Conservation (phyloP, 2,113 vertebrate genomes). For the Ahaetulla prasina region DNA sequence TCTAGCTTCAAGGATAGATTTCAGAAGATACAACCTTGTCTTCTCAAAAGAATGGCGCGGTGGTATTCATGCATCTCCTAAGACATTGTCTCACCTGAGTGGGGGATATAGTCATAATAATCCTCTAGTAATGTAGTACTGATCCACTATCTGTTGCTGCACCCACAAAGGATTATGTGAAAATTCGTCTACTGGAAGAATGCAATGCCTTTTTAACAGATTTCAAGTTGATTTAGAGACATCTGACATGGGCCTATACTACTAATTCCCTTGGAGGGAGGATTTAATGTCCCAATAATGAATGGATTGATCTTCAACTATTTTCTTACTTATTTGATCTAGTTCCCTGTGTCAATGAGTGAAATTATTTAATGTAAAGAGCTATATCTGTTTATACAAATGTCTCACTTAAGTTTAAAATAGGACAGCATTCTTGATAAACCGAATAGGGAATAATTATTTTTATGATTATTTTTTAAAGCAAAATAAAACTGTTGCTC, state of each 20-base stretch:
- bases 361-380: background rate
- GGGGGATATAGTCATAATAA: background rate
- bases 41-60: background rate
- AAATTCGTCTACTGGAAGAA: background rate
- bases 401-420: background rate
- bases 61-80: background rate
- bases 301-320: background rate
- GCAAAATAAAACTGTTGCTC: background rate
- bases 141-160: background rate
- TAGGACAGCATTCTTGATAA: background rate
- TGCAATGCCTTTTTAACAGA: background rate
- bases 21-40: background rate
- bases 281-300: background rate
- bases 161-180: background rate
- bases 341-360: background rate
- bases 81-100: background rate
- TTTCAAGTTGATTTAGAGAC: slow-evolving; percentile 2
- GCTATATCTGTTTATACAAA: background rate
- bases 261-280: background rate
- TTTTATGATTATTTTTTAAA: background rate
- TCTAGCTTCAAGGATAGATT: background rate
- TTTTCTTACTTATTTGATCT: background rate
- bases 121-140: background rate
- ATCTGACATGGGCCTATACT: background rate
- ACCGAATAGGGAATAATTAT: background rate